These are phyloP conservation scores for Zootermopsis nevadensis DNA, from an alignment of 2,888 invertebrate species.

Conservation along the genomic window DNA sequence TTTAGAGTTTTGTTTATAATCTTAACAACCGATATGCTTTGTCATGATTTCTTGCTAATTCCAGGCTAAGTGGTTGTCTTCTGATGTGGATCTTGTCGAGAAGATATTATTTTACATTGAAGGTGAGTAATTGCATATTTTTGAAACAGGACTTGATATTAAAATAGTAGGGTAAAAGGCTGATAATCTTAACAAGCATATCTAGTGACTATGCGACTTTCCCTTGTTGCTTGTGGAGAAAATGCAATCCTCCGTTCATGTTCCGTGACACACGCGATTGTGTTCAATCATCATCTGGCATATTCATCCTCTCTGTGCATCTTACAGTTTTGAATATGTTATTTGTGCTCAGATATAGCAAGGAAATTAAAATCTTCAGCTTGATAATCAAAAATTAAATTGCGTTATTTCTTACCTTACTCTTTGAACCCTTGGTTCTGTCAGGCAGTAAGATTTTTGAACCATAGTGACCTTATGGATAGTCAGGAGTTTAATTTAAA, in stretches of 20 bases:
- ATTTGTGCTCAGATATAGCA: not conserved
- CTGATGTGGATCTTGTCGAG: not conserved
- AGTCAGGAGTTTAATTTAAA: no score
- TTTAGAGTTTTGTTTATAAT: not conserved
- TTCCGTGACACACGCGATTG: not conserved
- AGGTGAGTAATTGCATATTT: constrained; percentile 5
- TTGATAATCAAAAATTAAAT: not conserved
- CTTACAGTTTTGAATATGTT: not conserved
- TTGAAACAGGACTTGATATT: not conserved
- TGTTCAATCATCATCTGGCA: not conserved
- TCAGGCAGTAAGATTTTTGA: not conserved
- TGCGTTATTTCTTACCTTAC: not conserved
- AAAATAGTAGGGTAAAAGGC: not conserved
- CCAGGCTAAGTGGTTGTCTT: not conserved
- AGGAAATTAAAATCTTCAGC: not conserved
- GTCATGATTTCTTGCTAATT: not conserved
- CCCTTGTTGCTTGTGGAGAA: constrained; percentile 25
- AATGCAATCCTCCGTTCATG: not conserved
- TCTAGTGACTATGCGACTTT: constrained; percentile 7
- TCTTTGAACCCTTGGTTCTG: not conserved
- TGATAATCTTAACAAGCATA: not conserved
- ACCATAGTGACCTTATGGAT: not conserved
- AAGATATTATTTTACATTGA: not conserved
- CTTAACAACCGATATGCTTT: not conserved
- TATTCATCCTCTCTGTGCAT: not conserved